phyloP scores from a whole-genome alignment of 1,140 invertebrate genomes.

The Nasonia vitripennis region DNA sequence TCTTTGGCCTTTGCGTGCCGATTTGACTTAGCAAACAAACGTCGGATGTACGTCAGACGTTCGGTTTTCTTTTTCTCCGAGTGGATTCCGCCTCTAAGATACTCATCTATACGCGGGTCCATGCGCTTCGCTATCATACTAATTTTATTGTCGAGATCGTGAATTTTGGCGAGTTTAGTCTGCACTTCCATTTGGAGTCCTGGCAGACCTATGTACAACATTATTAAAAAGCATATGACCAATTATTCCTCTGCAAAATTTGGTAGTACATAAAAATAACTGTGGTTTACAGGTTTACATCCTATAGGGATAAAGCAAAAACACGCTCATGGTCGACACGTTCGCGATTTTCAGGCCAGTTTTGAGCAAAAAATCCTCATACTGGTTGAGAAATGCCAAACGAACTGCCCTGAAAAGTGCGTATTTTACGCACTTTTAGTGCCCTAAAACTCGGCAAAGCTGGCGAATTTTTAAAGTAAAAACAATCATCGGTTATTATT shows the following conservation, averaged over 20 bases:
- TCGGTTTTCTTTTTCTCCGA: constrained; percentile 11
- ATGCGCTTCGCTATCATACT: not conserved
- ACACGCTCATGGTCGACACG: too few species aligned
- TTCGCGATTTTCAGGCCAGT: too few species aligned
- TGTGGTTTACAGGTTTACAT: too few species aligned
- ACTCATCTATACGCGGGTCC: not conserved
- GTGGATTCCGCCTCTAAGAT: not conserved
- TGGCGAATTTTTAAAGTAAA: too few species aligned
- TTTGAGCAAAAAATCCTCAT: too few species aligned
- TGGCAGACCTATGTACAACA: not conserved
- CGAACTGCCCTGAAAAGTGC: too few species aligned
- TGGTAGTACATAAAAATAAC: too few species aligned
- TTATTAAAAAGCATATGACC: not conserved
- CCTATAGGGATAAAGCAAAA: too few species aligned
- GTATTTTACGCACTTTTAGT: too few species aligned
- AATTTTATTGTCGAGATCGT: constrained; percentile 1
- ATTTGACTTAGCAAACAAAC: constrained; percentile 1
- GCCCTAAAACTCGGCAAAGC: too few species aligned
- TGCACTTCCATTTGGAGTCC: not conserved
- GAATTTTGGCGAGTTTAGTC: not conserved
- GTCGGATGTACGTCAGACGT: not conserved
- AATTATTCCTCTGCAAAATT: not conserved
- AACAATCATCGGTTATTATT: too few species aligned
- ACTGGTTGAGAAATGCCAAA: too few species aligned
- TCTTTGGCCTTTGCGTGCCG: not conserved